Percentiles rank a stretch among this genome's conserved stretches.
Evolutionary conservation across 2,113 vertebrate genomes (phyloP).

Genomic region (Acrocephalus kingi): DNA sequence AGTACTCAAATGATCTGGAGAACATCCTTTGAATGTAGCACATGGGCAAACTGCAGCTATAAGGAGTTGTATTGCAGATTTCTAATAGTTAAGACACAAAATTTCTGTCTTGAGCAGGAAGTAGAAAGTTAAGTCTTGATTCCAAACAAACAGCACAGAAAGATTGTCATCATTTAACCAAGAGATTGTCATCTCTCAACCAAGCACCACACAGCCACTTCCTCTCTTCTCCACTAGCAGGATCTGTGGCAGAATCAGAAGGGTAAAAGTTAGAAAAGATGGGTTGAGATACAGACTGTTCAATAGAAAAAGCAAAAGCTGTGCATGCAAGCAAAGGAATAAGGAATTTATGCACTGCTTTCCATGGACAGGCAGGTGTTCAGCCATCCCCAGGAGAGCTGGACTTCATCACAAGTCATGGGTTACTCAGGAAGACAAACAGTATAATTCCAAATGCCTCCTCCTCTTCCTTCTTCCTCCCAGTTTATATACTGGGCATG

Average conservation of each 20-base stretch:
- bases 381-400: not conserved
- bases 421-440: not conserved
- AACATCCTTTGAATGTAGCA: fast-evolving
- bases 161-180: not conserved
- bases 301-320: not conserved
- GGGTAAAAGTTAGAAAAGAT: not conserved
- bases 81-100: not conserved
- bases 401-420: not conserved
- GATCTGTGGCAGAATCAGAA: not conserved
- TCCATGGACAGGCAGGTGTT: not conserved
- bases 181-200: not conserved
- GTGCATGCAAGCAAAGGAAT: not conserved
- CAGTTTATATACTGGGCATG: not conserved
- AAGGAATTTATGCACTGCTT: not conserved
- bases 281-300: not conserved
- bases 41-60: not conserved
- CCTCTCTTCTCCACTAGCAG: not conserved
- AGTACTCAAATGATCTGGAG: not conserved
- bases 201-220: not conserved
- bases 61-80: not conserved
- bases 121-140: not conserved
- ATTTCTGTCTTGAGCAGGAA: not conserved
- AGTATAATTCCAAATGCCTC: not conserved
- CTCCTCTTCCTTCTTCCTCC: not conserved
- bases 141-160: not conserved